phyloP scores from a whole-genome alignment of 2,797 vertebrate species.

The Sylvilagus floridanus region DNA sequence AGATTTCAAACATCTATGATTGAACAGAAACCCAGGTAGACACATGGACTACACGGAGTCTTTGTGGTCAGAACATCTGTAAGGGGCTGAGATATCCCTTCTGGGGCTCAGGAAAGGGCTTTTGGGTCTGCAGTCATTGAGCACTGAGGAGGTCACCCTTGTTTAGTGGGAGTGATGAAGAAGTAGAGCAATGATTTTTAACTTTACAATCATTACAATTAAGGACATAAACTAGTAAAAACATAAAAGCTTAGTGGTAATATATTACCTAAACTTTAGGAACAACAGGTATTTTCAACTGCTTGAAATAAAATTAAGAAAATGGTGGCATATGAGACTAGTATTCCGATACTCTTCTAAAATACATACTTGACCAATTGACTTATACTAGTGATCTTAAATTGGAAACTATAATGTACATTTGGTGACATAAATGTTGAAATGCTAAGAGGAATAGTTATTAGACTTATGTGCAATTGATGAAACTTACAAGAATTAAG shows the following conservation, averaged over 20 bases:
- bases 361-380: background rate
- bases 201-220: background rate
- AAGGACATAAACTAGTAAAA: background rate
- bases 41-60: too few relatives aligned
- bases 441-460: conserved; percentile 24
- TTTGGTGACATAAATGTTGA: conserved; percentile 11
- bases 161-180: background rate
- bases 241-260: conserved; percentile 24
- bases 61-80: background rate
- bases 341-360: background rate
- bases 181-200: conserved; percentile 15
- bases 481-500: conserved; percentile 5
- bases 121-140: background rate
- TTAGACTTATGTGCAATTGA: background rate
- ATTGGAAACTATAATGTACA: background rate
- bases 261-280: conserved; percentile 30
- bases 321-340: background rate
- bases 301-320: background rate
- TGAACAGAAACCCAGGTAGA: conserved; percentile 19
- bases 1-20: conserved; percentile 3
- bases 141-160: background rate
- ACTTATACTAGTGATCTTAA: background rate
- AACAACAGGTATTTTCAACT: background rate
- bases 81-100: background rate
- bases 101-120: background rate